Evolutionary conservation across 2,888 invertebrate genomes (phyloP).

Genomic region (Malthinus seriepunctatus): DNA sequence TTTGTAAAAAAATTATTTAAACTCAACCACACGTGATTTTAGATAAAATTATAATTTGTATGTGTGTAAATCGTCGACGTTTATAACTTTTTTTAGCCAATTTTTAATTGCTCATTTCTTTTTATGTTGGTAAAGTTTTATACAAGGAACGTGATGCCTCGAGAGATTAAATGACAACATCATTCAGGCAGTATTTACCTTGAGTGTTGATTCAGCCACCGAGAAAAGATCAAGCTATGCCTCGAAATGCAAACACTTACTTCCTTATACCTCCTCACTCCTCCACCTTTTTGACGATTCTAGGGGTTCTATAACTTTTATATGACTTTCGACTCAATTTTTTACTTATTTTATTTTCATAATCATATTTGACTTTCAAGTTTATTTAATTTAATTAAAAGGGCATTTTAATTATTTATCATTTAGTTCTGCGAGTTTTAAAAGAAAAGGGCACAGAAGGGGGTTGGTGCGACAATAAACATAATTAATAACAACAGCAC

Average conservation of each 20-base stretch:
- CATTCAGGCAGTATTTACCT: constrained; percentile 39
- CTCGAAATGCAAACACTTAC: constrained; percentile 34
- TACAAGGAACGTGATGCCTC: constrained; percentile 10
- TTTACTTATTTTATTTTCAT: neutral
- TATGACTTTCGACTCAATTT: neutral
- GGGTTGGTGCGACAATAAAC: too few species aligned
- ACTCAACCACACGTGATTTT: too few species aligned
- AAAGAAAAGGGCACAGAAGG: neutral
- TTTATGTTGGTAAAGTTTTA: neutral
- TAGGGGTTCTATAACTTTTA: constrained; percentile 16
- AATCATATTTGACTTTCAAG: neutral
- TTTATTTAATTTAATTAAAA: constrained; percentile 4
- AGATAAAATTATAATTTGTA: too few species aligned
- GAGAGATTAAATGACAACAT: constrained; percentile 39
- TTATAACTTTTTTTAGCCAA: neutral
- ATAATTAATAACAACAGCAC: too few species aligned
- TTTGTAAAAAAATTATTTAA: too few species aligned
- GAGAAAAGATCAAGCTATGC: constrained; percentile 36
- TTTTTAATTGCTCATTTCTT: constrained; percentile 1
- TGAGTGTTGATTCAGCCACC: constrained; percentile 40
- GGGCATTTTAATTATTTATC: constrained; percentile 1
- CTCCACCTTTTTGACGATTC: constrained; percentile 26
- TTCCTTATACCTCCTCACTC: constrained; percentile 26
- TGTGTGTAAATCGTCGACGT: neutral
- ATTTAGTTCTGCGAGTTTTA: neutral